These are phyloP conservation scores for Zaprionus camerounensis DNA, from an alignment of 1,140 invertebrate species.

Conservation along the genomic window DNA sequence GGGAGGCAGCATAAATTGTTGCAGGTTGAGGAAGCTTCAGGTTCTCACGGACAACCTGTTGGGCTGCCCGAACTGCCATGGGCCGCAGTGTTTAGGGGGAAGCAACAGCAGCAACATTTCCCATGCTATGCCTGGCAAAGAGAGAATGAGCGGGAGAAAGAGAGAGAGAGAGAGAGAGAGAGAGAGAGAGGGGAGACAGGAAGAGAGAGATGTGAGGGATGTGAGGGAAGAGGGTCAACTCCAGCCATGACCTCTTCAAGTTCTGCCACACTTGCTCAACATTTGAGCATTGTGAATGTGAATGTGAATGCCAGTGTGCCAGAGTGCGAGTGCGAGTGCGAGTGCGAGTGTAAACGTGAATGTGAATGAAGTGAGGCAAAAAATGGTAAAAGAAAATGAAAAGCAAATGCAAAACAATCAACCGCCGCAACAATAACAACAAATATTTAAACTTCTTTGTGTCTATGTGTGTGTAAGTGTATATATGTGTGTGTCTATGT, in stretches of 20 bases:
- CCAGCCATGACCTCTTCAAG: constrained; percentile 44
- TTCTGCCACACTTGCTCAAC: constrained; percentile 31
- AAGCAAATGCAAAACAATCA: constrained; percentile 50
- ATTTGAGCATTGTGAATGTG: constrained; percentile 18
- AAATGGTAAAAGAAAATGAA: constrained; percentile 32
- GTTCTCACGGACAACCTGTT: constrained; percentile 50
- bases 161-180: no score
- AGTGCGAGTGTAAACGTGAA: constrained; percentile 8
- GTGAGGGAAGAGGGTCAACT: constrained; percentile 18
- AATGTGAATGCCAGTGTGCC: not conserved
- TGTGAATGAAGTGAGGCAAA: constrained; percentile 41
- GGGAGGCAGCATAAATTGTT: constrained; percentile 22
- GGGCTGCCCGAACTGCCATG: constrained; percentile 16
- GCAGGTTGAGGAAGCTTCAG: constrained; percentile 50
- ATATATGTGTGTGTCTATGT: constrained; percentile 4
- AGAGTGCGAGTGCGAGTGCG: not conserved
- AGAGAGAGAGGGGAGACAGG: not conserved
- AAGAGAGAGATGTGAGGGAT: not conserved
- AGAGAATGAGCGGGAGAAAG: not conserved
- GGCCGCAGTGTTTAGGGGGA: not conserved
- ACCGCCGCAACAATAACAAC: constrained; percentile 28
- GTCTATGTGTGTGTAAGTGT: not conserved
- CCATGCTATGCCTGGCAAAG: constrained; percentile 4
- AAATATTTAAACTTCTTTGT: constrained; percentile 13
- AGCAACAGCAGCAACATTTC: constrained; percentile 21